A percentile compares a stretch with the other conserved stretches of the same genome.
phyloP scores from a whole-genome alignment of 2,797 vertebrate genomes.

The Smutsia temminckii region DNA sequence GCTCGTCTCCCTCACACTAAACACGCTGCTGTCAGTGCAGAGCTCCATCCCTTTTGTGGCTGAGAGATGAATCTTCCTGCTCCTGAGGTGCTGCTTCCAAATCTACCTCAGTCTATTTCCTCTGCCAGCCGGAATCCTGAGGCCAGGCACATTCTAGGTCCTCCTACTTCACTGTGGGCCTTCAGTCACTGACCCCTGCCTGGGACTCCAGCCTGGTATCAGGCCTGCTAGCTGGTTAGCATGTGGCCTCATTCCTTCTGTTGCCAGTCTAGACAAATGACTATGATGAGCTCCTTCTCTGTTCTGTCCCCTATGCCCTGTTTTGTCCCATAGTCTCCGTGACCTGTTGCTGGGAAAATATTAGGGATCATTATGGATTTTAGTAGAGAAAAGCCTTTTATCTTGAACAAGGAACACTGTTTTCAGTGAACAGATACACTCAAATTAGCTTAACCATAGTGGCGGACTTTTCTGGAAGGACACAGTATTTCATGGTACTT shows the following conservation, averaged over 20 bases:
- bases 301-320: neutral
- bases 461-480: neutral
- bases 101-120: neutral
- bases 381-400: neutral
- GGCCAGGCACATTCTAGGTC: neutral
- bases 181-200: neutral
- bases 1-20: neutral
- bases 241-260: neutral
- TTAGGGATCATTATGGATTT: neutral
- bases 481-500: neutral
- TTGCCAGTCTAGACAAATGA: neutral
- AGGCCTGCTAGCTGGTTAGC: neutral
- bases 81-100: neutral
- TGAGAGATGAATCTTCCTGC: neutral
- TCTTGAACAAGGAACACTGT: neutral
- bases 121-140: neutral
- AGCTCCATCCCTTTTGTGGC: neutral
- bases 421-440: neutral
- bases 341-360: neutral
- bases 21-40: neutral
- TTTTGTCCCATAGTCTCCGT: neutral
- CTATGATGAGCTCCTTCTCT: neutral
- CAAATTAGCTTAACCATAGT: neutral
- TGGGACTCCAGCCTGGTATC: neutral
- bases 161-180: neutral